Evolutionary conservation across 2,797 vertebrate genomes (phyloP).

Genomic region (Scolopax rusticola): DNA sequence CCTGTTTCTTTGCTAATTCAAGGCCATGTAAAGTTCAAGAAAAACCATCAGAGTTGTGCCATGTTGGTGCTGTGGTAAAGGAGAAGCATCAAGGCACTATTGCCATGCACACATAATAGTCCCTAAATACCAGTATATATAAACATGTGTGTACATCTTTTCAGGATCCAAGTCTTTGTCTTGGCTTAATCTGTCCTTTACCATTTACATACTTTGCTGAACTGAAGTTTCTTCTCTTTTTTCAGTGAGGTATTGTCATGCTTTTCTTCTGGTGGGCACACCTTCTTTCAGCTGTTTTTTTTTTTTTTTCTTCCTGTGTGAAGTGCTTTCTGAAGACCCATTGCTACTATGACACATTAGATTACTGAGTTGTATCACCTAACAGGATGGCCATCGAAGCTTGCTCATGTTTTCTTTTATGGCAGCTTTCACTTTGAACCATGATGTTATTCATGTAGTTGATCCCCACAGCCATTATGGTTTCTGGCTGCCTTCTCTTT

Average conservation of each 20-base stretch:
- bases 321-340: neutral
- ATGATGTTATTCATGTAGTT: neutral
- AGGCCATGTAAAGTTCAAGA: neutral
- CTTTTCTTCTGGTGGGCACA: neutral
- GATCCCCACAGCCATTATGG: neutral
- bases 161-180: neutral
- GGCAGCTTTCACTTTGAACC: neutral
- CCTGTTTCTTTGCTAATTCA: neutral
- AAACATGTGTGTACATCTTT: fast-evolving
- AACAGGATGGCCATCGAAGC: neutral
- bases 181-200: neutral
- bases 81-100: neutral
- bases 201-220: neutral
- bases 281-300: neutral
- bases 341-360: neutral
- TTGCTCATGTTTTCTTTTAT: neutral
- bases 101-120: neutral
- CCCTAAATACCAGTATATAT: neutral
- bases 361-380: neutral
- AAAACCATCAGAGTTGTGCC: neutral
- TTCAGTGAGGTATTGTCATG: neutral
- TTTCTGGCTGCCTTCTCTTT: neutral
- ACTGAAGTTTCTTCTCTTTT: neutral
- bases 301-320: neutral
- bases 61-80: neutral